These are phyloP conservation scores for Ganaspis brasiliensis DNA, from an alignment of 2,888 invertebrate genomes.

Conservation along the genomic window DNA sequence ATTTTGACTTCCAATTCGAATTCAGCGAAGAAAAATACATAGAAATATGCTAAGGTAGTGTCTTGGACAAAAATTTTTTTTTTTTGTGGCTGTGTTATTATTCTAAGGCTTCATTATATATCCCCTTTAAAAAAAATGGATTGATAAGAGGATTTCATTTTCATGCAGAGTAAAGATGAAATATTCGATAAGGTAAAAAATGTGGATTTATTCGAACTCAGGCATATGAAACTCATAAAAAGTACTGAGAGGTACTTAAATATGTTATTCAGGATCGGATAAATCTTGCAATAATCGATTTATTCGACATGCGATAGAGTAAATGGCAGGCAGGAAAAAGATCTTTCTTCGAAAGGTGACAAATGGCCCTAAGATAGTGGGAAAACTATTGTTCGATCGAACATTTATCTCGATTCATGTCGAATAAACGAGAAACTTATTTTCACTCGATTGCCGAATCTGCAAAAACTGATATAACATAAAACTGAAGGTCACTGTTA, in stretches of 20 bases:
- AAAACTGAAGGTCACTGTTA: background rate
- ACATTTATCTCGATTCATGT: conserved; percentile 25
- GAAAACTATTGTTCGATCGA: conserved; percentile 16
- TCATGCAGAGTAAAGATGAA: background rate
- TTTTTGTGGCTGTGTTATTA: no score
- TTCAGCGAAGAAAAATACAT: no score
- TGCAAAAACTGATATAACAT: background rate
- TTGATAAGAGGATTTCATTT: no score
- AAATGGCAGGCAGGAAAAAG: conserved; percentile 12
- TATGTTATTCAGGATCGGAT: conserved; percentile 9
- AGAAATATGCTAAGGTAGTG: no score
- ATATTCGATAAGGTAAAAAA: conserved; percentile 1
- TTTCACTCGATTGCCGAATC: conserved; percentile 12
- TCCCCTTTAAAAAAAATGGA: no score
- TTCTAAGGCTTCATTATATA: no score
- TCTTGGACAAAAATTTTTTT: no score
- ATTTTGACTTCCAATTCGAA: no score
- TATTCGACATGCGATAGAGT: conserved; percentile 3
- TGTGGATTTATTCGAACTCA: conserved; percentile 4
- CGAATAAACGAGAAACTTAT: conserved; percentile 18
- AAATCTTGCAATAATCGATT: conserved; percentile 22
- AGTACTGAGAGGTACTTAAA: conserved; percentile 12
- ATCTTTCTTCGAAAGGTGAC: conserved; percentile 30
- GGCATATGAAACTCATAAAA: conserved; percentile 30
- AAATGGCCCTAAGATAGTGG: conserved; percentile 35